Evolutionary conservation across 2,797 vertebrate species (phyloP), one percentile per base, ranked within the genome.

Genomic region (Anas flavirostris): DNA sequence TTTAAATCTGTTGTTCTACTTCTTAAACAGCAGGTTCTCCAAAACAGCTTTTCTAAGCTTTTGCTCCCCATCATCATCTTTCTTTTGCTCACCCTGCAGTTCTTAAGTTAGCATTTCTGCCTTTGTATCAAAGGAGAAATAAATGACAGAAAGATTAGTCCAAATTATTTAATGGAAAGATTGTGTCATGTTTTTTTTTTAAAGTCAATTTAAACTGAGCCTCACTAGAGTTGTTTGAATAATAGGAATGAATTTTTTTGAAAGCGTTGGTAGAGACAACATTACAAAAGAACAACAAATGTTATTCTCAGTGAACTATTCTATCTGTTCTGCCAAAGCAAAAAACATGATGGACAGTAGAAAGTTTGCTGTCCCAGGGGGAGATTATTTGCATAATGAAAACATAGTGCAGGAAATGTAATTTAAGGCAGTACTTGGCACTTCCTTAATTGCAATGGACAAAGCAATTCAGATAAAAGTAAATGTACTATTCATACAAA

Each of bases 341-440:
- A 56, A 78, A 91, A 35, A 29, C 48, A 68, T 58, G 18, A 31
- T 22, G 69, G 66, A n/a, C 73, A 81, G 35, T 60, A 62, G 50
- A 56, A 90, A 48, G 15, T 76, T 91, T 64, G 33, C 44, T 67
- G n/a, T 76, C 18, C 0, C 0, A 59, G 56, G 18, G 50, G 26
- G 12, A 86, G 63, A 70, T 76, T 67, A 69, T 59, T 69, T 77
- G 53, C 56, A 21, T 86, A 64, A 74, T 46, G 67, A 92, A 92
- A 88, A 74, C 41, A 41, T 3, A 50, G 74, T 37, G 44, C 44
- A 88, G 4, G 9, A 39, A 79, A 76, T 77, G 8, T 43, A 12
- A 66, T 44, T 60, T 75, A 72, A 84, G 63, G 89, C 69, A 93
- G 44, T 90, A 53, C 62, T 92, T 84, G 90, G 64, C 63, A 60